A percentile compares a stretch with the other conserved stretches of the same genome.
Conservation (phyloP, 2,797 vertebrate genomes). For the Tadarida brasiliensis region DNA sequence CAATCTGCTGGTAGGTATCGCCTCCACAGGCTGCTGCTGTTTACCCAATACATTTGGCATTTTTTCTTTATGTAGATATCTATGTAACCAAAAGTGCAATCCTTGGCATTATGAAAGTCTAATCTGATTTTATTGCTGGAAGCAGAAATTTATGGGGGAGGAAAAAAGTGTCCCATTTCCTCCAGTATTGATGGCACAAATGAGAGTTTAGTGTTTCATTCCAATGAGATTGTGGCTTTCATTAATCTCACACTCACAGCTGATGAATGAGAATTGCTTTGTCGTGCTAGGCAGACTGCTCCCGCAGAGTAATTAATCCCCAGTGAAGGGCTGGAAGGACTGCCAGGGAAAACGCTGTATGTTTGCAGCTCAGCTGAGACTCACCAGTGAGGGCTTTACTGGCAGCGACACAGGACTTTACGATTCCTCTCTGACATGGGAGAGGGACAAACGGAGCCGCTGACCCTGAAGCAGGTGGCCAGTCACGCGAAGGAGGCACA, state of each 20-base stretch:
- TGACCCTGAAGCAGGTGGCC: constrained; percentile 26
- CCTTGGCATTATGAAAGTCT: constrained; percentile 36
- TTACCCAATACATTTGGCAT: background rate
- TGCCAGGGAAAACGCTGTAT: constrained; percentile 61
- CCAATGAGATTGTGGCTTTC: constrained; percentile 41
- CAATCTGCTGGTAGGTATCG: background rate
- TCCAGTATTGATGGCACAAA: constrained; percentile 55
- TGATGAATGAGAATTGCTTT: constrained; percentile 71
- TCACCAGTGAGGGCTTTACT: background rate
- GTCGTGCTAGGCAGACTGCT: background rate
- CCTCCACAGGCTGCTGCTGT: background rate
- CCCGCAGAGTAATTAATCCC: constrained; percentile 64
- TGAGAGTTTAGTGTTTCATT: constrained; percentile 59
- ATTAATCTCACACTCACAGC: constrained; percentile 48
- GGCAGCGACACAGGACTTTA: background rate
- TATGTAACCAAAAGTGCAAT: background rate
- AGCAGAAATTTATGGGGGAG: constrained; percentile 10
- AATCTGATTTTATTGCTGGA: constrained; percentile 51
- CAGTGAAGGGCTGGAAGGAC: constrained; percentile 53
- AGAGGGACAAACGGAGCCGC: constrained; percentile 46
- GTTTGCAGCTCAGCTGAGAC: constrained; percentile 52
- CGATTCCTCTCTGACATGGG: background rate
- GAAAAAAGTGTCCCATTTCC: constrained; percentile 27
- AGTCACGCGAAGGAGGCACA: background rate
- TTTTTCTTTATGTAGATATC: background rate